Percentiles rank a stretch among this genome's conserved stretches.
phyloP scores from a whole-genome alignment of 37 sponge, comb jelly and placozoan species.

The Chondrilla cf. caribensis region DNA sequence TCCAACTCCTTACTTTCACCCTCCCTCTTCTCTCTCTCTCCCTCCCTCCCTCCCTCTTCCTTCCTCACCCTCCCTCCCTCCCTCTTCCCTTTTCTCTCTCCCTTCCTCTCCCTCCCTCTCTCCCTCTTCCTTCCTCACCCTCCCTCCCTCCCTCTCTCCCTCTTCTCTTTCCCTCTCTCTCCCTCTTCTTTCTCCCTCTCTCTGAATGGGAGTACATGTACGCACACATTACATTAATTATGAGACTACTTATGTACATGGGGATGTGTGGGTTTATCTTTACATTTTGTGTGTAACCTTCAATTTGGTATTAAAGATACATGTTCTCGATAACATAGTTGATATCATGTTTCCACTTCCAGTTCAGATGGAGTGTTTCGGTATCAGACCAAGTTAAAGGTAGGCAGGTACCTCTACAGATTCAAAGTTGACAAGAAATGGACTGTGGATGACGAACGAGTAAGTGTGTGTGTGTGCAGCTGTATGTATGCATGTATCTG shows the following conservation, averaged over 20 bases:
- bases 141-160: too few species aligned
- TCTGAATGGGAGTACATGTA: neutral
- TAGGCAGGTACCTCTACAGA: conserved; percentile 28
- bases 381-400: neutral
- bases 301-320: too few species aligned
- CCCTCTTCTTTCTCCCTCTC: neutral
- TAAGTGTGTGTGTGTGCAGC: conserved; percentile 19
- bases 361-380: neutral
- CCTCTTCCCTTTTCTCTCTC: neutral
- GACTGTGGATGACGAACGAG: neutral
- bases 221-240: too few species aligned
- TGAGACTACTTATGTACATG: too few species aligned
- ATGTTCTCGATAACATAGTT: neutral
- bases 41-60: neutral
- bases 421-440: conserved; percentile 24
- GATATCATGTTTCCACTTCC: neutral
- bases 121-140: too few species aligned
- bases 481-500: conserved; percentile 11
- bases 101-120: neutral
- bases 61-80: too few species aligned
- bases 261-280: too few species aligned
- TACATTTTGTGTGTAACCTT: too few species aligned
- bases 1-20: neutral
- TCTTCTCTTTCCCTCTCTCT: neutral
- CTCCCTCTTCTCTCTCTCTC: neutral